Conservation (phyloP, 2,113 vertebrate species). For the Glaucomys volans region DNA sequence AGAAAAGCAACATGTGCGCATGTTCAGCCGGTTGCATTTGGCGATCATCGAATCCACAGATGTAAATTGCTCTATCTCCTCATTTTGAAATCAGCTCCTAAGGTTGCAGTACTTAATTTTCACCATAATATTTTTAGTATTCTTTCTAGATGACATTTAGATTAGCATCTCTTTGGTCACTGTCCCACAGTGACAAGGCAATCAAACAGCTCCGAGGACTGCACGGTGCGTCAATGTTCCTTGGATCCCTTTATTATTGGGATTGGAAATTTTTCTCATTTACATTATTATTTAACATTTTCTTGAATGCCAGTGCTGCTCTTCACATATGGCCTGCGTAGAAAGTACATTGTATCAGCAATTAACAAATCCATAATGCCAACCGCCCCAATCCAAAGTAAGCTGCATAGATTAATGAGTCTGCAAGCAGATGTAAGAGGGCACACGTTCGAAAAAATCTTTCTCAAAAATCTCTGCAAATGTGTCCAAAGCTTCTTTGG, state of each 20-base stretch:
- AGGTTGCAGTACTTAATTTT: conserved; percentile 80
- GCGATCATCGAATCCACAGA: conserved; percentile 72
- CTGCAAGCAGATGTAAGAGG: conserved; percentile 76
- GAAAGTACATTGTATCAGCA: conserved; percentile 85
- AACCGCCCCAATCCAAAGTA: conserved; percentile 73
- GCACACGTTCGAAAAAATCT: conserved; percentile 50
- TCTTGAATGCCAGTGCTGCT: conserved; percentile 83
- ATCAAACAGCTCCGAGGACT: conserved; percentile 77
- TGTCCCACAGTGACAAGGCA: conserved; percentile 82
- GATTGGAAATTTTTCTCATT: conserved; percentile 82
- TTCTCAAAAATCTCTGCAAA: conserved; percentile 43
- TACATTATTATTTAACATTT: conserved; percentile 85
- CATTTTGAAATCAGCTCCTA: conserved; percentile 77
- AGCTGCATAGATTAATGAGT: conserved; percentile 71
- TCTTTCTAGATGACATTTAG: conserved; percentile 83
- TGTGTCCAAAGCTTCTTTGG: conserved; percentile 35
- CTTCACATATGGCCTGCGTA: conserved; percentile 82
- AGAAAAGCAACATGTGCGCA: conserved; percentile 23
- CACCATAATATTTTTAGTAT: conserved; percentile 82
- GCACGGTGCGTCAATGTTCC: conserved; percentile 77
- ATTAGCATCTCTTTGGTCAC: conserved; percentile 83
- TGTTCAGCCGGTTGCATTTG: conserved; percentile 77
- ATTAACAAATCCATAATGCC: conserved; percentile 82
- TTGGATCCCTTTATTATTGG: conserved; percentile 82
- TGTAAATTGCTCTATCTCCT: conserved; percentile 75